phyloP scores from a whole-genome alignment of 2,888 invertebrate genomes.

The Dichetophora obliterata region DNA sequence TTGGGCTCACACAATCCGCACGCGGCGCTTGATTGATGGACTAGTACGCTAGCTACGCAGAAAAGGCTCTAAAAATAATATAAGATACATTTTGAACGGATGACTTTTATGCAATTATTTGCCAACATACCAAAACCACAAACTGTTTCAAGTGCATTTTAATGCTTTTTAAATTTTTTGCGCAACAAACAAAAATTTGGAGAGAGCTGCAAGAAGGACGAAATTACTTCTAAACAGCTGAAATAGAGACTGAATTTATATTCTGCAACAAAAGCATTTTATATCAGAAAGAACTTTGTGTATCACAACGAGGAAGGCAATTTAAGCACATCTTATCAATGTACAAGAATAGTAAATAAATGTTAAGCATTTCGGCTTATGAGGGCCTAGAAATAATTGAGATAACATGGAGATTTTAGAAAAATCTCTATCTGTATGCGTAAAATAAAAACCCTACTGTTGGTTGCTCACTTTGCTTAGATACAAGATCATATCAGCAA shows the following conservation, averaged over 20 bases:
- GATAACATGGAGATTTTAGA: not conserved
- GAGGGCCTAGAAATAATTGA: no score
- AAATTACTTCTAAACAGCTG: not conserved
- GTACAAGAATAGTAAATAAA: not conserved
- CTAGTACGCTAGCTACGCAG: not conserved
- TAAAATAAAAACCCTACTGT: no score
- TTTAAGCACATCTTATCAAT: not conserved
- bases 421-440: not conserved
- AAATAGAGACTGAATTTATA: not conserved
- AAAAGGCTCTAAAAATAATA: slow-evolving; percentile 25
- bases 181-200: not conserved
- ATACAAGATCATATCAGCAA: no score
- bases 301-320: not conserved
- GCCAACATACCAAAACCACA: not conserved
- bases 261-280: not conserved
- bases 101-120: not conserved
- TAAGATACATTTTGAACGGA: not conserved
- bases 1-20: slow-evolving; percentile 53
- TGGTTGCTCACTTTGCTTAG: no score
- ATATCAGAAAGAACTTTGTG: not conserved
- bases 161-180: not conserved
- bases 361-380: not conserved
- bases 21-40: slow-evolving; percentile 27
- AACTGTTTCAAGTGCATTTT: not conserved
- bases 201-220: not conserved